Conservation (phyloP, 2,888 invertebrate species). For the Rhingia campestris region DNA sequence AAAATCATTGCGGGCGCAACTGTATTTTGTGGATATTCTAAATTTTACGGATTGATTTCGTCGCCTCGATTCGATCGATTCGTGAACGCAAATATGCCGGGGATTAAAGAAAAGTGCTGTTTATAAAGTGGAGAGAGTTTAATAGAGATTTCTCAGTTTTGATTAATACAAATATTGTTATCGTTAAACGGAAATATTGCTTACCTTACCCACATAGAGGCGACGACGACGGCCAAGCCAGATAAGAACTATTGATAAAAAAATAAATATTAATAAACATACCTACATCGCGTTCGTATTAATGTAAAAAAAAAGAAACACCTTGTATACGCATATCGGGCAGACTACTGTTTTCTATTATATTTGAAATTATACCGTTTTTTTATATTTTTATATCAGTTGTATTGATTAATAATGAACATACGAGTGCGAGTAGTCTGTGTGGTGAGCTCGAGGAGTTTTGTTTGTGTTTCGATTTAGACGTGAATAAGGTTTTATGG, state of each 20-base stretch:
- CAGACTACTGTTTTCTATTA: conserved; percentile 70
- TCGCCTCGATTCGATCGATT: not conserved
- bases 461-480: conserved; percentile 68
- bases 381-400: conserved; percentile 59
- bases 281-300: conserved; percentile 37
- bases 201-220: conserved; percentile 47
- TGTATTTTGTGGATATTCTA: conserved; percentile 35
- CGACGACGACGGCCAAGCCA: conserved; percentile 6
- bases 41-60: conserved; percentile 20
- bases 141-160: conserved; percentile 60
- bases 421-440: conserved; percentile 3
- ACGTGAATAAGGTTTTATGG: conserved; percentile 65
- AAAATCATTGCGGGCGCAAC: conserved; percentile 34
- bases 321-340: conserved; percentile 52
- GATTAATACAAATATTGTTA: conserved; percentile 71
- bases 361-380: conserved; percentile 44
- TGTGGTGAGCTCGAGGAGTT: conserved; percentile 44
- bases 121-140: conserved; percentile 28
- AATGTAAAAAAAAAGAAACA: conserved; percentile 28
- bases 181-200: conserved; percentile 61
- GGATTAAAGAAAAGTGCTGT: conserved; percentile 27
- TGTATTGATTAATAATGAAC: conserved; percentile 49
- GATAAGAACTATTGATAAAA: conserved; percentile 66
- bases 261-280: conserved; percentile 56
- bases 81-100: not conserved